phyloP scores from a whole-genome alignment of 2,888 invertebrate genomes.

The Machimus rusticus region DNA sequence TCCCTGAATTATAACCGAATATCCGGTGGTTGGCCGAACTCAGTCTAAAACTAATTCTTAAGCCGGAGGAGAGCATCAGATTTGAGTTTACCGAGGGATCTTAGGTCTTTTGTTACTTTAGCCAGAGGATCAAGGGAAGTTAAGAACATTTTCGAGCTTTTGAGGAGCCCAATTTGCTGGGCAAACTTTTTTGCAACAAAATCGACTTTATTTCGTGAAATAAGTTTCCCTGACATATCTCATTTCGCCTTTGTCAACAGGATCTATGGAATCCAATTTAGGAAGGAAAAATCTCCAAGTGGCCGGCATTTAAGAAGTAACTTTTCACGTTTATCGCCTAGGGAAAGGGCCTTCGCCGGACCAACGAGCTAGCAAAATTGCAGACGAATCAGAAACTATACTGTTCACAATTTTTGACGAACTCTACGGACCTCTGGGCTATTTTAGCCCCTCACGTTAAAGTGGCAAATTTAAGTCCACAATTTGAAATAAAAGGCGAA shows the following conservation, averaged over 20 bases:
- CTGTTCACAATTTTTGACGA: not conserved
- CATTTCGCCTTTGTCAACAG: not conserved
- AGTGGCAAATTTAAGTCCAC: not conserved
- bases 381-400: not conserved
- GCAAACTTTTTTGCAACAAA: not conserved
- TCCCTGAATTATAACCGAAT: not conserved
- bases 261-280: not conserved
- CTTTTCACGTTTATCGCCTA: not conserved
- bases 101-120: not conserved
- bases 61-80: not conserved
- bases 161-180: not conserved
- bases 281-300: not conserved
- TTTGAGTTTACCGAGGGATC: not conserved
- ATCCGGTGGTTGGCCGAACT: not conserved
- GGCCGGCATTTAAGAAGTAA: not conserved
- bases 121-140: not conserved
- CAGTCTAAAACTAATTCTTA: not conserved
- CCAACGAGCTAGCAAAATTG: not conserved
- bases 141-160: not conserved
- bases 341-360: not conserved
- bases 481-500: not conserved
- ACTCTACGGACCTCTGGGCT: not conserved
- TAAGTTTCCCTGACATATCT: not conserved
- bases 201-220: not conserved
- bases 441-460: not conserved